A percentile compares a stretch with the other conserved stretches of the same genome.
Evolutionary conservation across 2,888 invertebrate genomes (phyloP).

Genomic region (Dexiosoma caninum): DNA sequence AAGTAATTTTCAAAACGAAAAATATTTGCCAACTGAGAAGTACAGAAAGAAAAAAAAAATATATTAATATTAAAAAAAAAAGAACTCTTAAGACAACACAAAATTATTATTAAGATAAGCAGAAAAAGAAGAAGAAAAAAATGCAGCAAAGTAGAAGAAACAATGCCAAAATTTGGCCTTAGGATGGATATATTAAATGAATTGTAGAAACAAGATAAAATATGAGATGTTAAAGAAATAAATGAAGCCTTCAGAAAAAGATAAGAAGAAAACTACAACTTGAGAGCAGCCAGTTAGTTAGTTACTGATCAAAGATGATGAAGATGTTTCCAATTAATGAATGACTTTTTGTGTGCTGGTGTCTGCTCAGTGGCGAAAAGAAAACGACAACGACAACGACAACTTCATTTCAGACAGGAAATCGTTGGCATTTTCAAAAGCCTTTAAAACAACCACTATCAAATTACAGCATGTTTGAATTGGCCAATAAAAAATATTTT

Average conservation of each 20-base stretch:
- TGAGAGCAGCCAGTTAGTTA: conserved; percentile 12
- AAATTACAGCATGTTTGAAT: conserved; percentile 34
- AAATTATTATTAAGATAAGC: conserved; percentile 39
- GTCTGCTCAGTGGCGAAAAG: neutral
- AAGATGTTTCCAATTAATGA: conserved; percentile 53
- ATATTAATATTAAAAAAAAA: too few relatives aligned
- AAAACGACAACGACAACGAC: conserved; percentile 23
- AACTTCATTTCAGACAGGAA: conserved; percentile 52
- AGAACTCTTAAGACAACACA: conserved; percentile 5
- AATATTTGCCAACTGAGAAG: conserved; percentile 23
- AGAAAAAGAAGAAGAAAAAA: neutral
- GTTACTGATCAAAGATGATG: conserved; percentile 10
- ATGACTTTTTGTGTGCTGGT: conserved; percentile 17
- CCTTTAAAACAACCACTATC: conserved; percentile 26
- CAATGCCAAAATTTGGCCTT: conserved; percentile 39
- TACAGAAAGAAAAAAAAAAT: neutral
- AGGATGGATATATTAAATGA: conserved; percentile 48
- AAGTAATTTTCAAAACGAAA: conserved; percentile 41
- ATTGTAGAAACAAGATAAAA: conserved; percentile 50
- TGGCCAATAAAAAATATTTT: conserved; percentile 34
- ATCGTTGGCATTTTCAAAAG: conserved; percentile 52
- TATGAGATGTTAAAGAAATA: conserved; percentile 45
- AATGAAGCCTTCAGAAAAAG: conserved; percentile 45
- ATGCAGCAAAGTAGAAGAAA: conserved; percentile 8
- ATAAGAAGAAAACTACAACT: conserved; percentile 5